These are phyloP conservation scores for Chaetodon trifascialis DNA, from an alignment of 2,113 vertebrate genomes.

Conservation along the genomic window DNA sequence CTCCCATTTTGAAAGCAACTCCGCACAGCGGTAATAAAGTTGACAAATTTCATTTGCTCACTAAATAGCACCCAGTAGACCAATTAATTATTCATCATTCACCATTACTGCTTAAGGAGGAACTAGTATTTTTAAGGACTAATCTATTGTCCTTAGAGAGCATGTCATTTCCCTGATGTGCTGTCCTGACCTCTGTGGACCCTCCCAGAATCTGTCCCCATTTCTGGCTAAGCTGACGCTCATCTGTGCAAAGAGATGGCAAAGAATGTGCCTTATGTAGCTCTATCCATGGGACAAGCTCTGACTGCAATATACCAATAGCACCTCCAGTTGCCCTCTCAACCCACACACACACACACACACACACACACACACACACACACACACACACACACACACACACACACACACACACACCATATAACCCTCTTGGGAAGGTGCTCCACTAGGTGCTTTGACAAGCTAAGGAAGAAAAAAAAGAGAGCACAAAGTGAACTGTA, in stretches of 20 bases:
- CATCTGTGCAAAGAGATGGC: slow-evolving; percentile 59
- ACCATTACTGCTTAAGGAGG: slow-evolving; percentile 39
- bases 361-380: slow-evolving; percentile 40
- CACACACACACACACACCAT: slow-evolving; percentile 43
- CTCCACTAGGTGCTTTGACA: slow-evolving; percentile 62
- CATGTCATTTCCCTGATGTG: slow-evolving; percentile 56
- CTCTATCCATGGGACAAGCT: slow-evolving; percentile 65
- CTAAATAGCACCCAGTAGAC: slow-evolving; percentile 44
- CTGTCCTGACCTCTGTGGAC: slow-evolving; percentile 50
- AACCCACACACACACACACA: slow-evolving; percentile 44
- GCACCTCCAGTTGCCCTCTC: slow-evolving; percentile 63
- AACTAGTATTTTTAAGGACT: slow-evolving; percentile 47
- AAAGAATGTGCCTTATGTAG: slow-evolving; percentile 61
- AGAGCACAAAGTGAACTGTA: slow-evolving; percentile 75
- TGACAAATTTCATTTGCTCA: slow-evolving; percentile 47
- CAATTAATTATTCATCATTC: slow-evolving; percentile 48
- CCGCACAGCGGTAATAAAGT: slow-evolving; percentile 39
- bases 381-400: slow-evolving; percentile 40
- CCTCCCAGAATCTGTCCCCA: slow-evolving; percentile 39
- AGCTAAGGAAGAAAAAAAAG: slow-evolving; percentile 46
- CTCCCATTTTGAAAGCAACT: slow-evolving; percentile 8
- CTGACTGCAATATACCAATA: slow-evolving; percentile 61
- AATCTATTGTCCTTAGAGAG: slow-evolving; percentile 41
- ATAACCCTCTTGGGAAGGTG: slow-evolving; percentile 42
- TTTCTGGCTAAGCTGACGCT: slow-evolving; percentile 55